phyloP scores from a whole-genome alignment of 2,888 invertebrate genomes.

The Standfussiana lucernea region DNA sequence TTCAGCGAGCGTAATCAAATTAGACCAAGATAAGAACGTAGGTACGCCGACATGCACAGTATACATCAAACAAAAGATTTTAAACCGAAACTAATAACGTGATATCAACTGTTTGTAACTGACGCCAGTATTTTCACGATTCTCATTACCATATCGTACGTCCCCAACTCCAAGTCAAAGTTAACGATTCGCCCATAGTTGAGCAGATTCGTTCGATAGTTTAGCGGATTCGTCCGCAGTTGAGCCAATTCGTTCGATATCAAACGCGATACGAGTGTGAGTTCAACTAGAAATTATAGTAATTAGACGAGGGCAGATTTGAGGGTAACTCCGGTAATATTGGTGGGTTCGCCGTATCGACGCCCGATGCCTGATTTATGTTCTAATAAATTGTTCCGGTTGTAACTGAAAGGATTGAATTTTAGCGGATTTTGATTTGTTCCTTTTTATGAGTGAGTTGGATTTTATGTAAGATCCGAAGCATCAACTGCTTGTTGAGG shows the following conservation, averaged over 20 bases:
- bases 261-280: slow-evolving; percentile 36
- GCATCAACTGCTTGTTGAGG: no score
- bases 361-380: slow-evolving; percentile 69
- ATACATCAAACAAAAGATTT: not conserved
- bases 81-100: not conserved
- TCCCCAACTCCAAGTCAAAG: slow-evolving; percentile 12
- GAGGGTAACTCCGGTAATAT: slow-evolving; percentile 66
- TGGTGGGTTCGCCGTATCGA: slow-evolving; percentile 48
- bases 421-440: not conserved
- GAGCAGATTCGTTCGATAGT: slow-evolving; percentile 39
- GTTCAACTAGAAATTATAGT: slow-evolving; percentile 49
- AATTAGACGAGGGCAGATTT: slow-evolving; percentile 56
- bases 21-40: not conserved
- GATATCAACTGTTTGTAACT: slow-evolving; percentile 5
- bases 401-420: not conserved
- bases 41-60: not conserved
- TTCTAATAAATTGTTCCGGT: slow-evolving; percentile 48
- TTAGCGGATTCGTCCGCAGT: slow-evolving; percentile 19
- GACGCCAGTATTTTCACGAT: not conserved
- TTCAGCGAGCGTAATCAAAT: not conserved
- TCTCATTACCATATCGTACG: slow-evolving; percentile 18
- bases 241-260: slow-evolving; percentile 31
- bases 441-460: not conserved
- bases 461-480: not conserved
- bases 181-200: slow-evolving; percentile 50